Conservation (phyloP, 2,888 invertebrate genomes). For the Drosophila anomelani region DNA sequence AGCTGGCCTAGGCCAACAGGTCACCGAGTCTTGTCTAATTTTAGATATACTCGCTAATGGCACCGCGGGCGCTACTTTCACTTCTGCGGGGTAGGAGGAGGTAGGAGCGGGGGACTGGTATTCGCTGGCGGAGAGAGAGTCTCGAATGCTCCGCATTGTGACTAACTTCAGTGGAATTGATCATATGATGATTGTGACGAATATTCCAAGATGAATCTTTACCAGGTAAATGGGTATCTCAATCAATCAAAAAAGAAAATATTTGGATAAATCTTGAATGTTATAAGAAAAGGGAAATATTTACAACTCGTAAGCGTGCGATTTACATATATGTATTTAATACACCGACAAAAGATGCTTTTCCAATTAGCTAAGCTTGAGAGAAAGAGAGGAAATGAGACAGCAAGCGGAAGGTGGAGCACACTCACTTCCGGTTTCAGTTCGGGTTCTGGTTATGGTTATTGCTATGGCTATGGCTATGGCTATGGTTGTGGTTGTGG, state of each 20-base stretch:
- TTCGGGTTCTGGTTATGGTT: conserved; percentile 18
- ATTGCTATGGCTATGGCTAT: conserved; percentile 7
- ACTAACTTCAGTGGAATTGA: conserved; percentile 32
- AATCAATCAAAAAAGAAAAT: conserved; percentile 14
- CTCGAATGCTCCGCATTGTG: conserved; percentile 27
- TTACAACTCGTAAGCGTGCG: not conserved
- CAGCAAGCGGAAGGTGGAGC: conserved; percentile 21
- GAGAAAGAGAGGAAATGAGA: not conserved
- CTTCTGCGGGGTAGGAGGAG: conserved; percentile 18
- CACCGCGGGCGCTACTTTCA: conserved; percentile 36
- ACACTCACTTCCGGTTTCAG: conserved; percentile 34
- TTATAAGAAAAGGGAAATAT: not conserved
- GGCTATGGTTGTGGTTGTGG: conserved; percentile 6
- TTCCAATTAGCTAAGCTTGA: conserved; percentile 5
- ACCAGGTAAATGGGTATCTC: not conserved
- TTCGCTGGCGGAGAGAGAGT: conserved; percentile 26
- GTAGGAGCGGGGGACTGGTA: conserved; percentile 5
- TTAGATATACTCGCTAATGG: conserved; percentile 40
- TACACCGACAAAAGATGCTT: conserved; percentile 13
- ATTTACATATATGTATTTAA: not conserved
- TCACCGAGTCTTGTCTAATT: conserved; percentile 39
- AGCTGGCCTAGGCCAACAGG: conserved; percentile 41
- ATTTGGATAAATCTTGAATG: not conserved
- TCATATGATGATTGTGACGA: not conserved
- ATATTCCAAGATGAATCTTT: conserved; percentile 6